Evolutionary conservation across 2,113 vertebrate species (phyloP).

Genomic region (Xerus inauris): DNA sequence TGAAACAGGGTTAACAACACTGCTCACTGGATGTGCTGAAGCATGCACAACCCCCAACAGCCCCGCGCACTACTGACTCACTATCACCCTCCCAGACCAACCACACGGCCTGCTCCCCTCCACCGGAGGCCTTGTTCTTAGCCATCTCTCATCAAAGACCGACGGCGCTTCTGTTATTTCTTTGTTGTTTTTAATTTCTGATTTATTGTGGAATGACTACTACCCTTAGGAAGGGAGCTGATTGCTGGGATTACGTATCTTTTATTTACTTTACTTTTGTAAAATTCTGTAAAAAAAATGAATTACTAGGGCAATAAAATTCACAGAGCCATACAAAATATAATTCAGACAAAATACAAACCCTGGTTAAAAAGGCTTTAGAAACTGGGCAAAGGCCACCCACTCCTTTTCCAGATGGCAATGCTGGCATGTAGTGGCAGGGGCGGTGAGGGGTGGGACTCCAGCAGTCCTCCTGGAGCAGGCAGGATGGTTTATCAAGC

Average conservation of each 20-base stretch:
- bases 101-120: not conserved
- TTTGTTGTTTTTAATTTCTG: not conserved
- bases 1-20: not conserved
- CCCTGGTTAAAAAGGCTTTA: not conserved
- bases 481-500: not conserved
- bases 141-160: not conserved
- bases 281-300: not conserved
- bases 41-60: too few species aligned
- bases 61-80: fast-evolving
- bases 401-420: too few species aligned
- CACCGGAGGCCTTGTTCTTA: not conserved
- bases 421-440: not conserved
- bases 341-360: not conserved
- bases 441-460: not conserved
- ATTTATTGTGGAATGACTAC: not conserved
- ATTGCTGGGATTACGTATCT: too few species aligned
- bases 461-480: not conserved
- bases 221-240: too few species aligned
- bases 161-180: not conserved
- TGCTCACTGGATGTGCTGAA: not conserved
- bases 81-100: not conserved
- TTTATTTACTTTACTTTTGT: too few species aligned
- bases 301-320: not conserved
- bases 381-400: not conserved
- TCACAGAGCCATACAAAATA: not conserved